Percentiles rank a stretch among this genome's conserved stretches.
phyloP scores from a whole-genome alignment of 2,113 vertebrate genomes.

The Pipra filicauda region DNA sequence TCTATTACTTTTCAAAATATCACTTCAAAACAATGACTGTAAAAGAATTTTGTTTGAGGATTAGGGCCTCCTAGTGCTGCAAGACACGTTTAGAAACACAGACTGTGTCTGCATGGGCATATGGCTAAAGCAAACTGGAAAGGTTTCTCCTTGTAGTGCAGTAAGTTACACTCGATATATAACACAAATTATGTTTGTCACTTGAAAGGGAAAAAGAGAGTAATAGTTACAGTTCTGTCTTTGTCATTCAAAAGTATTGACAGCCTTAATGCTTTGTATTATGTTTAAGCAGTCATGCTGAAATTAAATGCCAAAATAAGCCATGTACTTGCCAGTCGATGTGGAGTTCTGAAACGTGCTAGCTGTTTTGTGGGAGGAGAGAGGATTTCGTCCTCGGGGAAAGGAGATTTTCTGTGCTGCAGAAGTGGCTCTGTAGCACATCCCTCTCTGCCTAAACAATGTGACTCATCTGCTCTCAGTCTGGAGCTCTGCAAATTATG shows the following conservation, averaged over 20 bases:
- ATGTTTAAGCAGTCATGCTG: slow-evolving; percentile 35
- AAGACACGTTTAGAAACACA: background rate
- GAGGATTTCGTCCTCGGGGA: slow-evolving; percentile 41
- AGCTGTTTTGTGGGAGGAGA: slow-evolving; percentile 44
- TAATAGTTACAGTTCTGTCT: slow-evolving; percentile 24
- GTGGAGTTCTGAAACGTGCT: slow-evolving; percentile 20
- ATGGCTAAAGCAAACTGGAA: background rate
- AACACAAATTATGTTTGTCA: slow-evolving; percentile 27
- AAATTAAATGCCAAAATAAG: slow-evolving; percentile 64
- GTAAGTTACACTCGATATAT: background rate
- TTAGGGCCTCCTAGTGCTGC: background rate
- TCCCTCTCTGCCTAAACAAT: slow-evolving; percentile 54
- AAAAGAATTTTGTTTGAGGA: background rate
- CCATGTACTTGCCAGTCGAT: slow-evolving; percentile 21
- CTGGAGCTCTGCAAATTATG: slow-evolving; percentile 55
- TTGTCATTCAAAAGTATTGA: slow-evolving; percentile 56
- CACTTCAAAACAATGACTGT: background rate
- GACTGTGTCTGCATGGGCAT: background rate
- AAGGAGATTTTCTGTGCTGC: slow-evolving; percentile 38
- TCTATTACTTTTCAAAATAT: slow-evolving; percentile 17
- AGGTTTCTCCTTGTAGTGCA: background rate
- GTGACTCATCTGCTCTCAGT: slow-evolving; percentile 66
- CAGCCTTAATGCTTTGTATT: slow-evolving; percentile 45
- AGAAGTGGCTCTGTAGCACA: slow-evolving; percentile 50
- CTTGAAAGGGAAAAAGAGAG: slow-evolving; percentile 36